phyloP scores from a whole-genome alignment of 2,888 invertebrate species.

The Pilophorus perplexus region DNA sequence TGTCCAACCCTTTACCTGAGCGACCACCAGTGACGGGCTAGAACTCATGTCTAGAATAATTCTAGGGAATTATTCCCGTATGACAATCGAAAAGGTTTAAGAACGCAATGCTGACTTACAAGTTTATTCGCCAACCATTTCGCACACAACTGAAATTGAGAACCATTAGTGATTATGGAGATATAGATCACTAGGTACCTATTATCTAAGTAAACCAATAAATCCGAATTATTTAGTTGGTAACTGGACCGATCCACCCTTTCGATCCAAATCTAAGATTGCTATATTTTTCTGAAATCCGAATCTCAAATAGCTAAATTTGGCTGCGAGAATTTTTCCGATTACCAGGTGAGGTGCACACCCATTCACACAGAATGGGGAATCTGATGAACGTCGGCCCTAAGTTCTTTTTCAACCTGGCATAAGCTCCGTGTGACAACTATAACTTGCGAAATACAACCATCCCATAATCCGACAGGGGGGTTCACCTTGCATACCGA shows the following conservation, averaged over 20 bases:
- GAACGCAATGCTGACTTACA: background rate
- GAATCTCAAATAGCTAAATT: background rate
- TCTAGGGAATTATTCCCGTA: background rate
- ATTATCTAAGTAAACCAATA: no score
- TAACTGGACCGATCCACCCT: no score
- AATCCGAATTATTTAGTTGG: no score
- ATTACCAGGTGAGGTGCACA: constrained; percentile 6
- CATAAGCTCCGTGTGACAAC: background rate
- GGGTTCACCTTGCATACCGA: background rate
- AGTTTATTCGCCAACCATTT: background rate
- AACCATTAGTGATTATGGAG: background rate
- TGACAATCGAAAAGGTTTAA: background rate
- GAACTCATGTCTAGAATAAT: constrained; percentile 3
- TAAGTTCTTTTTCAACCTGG: background rate
- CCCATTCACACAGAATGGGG: background rate
- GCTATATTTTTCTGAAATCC: background rate
- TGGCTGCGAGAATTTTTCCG: background rate
- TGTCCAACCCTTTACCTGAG: constrained; percentile 14
- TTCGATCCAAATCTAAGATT: no score
- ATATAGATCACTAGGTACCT: no score
- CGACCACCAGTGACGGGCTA: constrained; percentile 4
- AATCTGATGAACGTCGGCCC: background rate
- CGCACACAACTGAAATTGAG: background rate
- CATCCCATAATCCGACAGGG: background rate
- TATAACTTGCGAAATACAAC: background rate